Base-by-base conservation (phyloP, 2,113 vertebrate species). In the Apaloderma vittatum region DNA sequence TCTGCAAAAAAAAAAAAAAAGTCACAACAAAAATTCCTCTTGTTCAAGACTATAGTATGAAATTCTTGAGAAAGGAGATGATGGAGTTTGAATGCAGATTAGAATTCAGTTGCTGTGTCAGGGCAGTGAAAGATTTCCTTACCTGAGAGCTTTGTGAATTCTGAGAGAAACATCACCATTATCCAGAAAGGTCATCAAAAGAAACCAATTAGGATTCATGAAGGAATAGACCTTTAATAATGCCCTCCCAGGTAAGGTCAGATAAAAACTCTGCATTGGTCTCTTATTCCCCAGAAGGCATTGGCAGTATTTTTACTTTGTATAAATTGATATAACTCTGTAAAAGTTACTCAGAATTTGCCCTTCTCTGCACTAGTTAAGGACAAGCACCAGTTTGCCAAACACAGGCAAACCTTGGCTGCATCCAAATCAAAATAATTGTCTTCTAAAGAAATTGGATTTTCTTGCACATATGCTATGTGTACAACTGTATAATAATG, bases 101-200 rank as follows among this genome's bases (percentile, higher is more conserved):
- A 95, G 19, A 94, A 95, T 96, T 96, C 90, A 48, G 30, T 48
- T 90, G 40, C 43, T 77, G 34, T 89, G 63, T 52, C 66, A 86
- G 52, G 58, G 27, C 36, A 90, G 45, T 1, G 10, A 94, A 88
- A 80, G 92, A 96, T 88, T 92, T 94, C 73, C 65, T 48, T 88
- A 72, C 20, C 76, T 95, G 76, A 94, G 65, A 94, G 30, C 52
- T 32, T n/a, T 94, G 88, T 88, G 86, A 94, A 93, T 45, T 86
- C 43, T 88, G 94, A 86, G 92, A 84, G 86, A 88, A 92, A 83
- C 75, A 91, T 83, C 24, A 57, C 72, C 52, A 21, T 92, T 93
- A 95, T 43, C 88, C 65, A 93, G 73, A 97, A 95, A 94, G 86
- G 95, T 96, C 95, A 96, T 65, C 40, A 87, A 68, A 89, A 94